A percentile compares a stretch with the other conserved stretches of the same genome.
Evolutionary conservation across 2,888 invertebrate genomes (phyloP).

Genomic region (Dasypogon diadema): DNA sequence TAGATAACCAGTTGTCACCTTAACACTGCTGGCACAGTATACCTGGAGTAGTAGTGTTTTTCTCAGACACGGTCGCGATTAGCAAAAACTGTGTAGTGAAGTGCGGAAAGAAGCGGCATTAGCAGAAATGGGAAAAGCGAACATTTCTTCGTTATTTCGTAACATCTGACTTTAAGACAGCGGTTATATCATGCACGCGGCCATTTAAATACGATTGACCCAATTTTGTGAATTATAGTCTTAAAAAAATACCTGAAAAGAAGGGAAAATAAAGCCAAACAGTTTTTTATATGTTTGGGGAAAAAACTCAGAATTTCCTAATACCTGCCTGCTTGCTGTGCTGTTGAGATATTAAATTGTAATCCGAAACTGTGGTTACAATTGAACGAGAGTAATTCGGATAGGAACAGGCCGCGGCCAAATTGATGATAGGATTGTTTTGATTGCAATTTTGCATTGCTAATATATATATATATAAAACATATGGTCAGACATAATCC

Average conservation of each 20-base stretch:
- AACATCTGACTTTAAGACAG: constrained; percentile 54
- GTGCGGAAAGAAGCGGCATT: constrained; percentile 49
- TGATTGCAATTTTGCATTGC: no score
- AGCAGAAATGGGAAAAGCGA: constrained; percentile 55
- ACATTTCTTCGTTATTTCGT: constrained; percentile 55
- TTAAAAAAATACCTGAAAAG: constrained; percentile 13
- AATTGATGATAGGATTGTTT: no score
- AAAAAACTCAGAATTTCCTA: constrained; percentile 20
- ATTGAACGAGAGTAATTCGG: no score
- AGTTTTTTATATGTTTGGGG: constrained; percentile 23
- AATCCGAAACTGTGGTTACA: no score
- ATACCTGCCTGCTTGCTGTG: constrained; percentile 5
- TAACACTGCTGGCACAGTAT: constrained; percentile 8
- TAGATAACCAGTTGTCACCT: constrained; percentile 45
- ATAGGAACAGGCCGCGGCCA: no score
- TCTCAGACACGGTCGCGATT: constrained; percentile 21
- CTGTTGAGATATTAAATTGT: no score
- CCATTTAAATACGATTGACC: constrained; percentile 56
- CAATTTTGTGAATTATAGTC: constrained; percentile 44
- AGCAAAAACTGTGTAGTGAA: constrained; percentile 11
- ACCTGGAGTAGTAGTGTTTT: background rate
- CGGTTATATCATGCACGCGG: constrained; percentile 54
- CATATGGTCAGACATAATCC: no score
- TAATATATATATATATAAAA: no score
- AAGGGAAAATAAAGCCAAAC: constrained; percentile 15